Evolutionary conservation across 2,888 invertebrate species (phyloP).

Genomic region (Chydorus sphaericus): DNA sequence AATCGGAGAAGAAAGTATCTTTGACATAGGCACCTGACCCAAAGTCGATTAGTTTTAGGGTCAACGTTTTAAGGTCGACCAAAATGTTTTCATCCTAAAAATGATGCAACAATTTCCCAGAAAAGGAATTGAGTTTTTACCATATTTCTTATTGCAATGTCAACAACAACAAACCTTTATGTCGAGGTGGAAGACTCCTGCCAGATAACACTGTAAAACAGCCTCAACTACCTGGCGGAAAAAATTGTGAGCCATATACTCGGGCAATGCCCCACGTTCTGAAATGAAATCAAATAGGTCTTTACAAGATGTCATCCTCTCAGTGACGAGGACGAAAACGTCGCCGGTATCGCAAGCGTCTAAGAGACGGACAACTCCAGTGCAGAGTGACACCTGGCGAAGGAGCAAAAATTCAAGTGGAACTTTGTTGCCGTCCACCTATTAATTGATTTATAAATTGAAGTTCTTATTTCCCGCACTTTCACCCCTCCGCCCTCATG

Average conservation of each 20-base stretch:
- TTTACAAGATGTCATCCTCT: conserved; percentile 37
- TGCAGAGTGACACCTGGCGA: conserved; percentile 33
- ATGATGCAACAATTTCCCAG: neutral
- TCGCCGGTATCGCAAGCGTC: conserved; percentile 38
- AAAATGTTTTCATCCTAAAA: conserved; percentile 42
- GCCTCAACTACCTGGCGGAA: conserved; percentile 40
- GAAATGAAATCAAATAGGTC: conserved; percentile 46
- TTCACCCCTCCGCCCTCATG: neutral
- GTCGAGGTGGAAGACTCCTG: conserved; percentile 40
- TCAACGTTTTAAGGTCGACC: conserved; percentile 37
- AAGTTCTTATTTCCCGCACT: neutral
- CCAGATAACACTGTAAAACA: conserved; percentile 34
- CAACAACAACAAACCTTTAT: conserved; percentile 32
- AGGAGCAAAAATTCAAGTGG: conserved; percentile 41
- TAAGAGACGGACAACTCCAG: conserved; percentile 39
- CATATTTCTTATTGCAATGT: too few species aligned
- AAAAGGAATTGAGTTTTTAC: neutral
- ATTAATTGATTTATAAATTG: conserved; percentile 11
- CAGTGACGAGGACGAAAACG: conserved; percentile 41
- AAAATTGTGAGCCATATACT: conserved; percentile 35
- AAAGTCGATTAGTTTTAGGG: conserved; percentile 42
- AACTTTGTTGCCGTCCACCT: conserved; percentile 35
- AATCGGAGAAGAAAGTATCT: conserved; percentile 39
- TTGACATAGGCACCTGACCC: conserved; percentile 41
- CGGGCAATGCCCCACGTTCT: conserved; percentile 36